Percentiles rank a stretch among this genome's conserved stretches.
These are phyloP conservation scores for Eretmochelys imbricata DNA, from an alignment of 2,113 vertebrate genomes.

Conservation along the genomic window DNA sequence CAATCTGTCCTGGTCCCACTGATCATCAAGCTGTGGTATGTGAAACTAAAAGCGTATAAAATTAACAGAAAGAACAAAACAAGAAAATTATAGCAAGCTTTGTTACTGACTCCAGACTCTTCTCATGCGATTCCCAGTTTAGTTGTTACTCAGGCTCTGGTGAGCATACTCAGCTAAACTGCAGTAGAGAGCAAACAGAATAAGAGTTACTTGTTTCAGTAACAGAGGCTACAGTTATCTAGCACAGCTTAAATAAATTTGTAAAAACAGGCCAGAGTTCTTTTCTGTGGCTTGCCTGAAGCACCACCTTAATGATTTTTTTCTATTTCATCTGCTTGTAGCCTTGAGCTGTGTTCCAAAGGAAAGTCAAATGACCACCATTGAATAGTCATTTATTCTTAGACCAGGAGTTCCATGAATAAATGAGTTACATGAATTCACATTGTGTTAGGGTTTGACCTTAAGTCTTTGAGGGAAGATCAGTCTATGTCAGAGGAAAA, in stretches of 20 bases:
- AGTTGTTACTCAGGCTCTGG: background rate
- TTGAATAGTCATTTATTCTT: background rate
- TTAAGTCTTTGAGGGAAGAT: background rate
- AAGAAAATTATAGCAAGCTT: background rate
- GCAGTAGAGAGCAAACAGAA: background rate
- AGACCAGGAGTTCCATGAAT: background rate
- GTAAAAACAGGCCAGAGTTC: background rate
- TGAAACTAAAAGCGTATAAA: background rate
- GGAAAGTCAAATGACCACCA: constrained; percentile 6
- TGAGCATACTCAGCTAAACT: background rate
- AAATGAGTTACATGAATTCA: background rate
- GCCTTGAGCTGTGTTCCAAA: background rate
- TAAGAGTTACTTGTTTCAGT: constrained; percentile 26
- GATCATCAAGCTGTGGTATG: background rate
- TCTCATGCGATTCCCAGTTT: background rate
- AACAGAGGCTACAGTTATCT: background rate
- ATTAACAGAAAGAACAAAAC: background rate
- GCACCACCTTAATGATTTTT: background rate
- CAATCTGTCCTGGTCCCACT: background rate
- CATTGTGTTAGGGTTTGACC: background rate
- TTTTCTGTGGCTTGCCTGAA: background rate
- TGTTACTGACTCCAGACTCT: background rate
- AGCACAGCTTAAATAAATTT: background rate
- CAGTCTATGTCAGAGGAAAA: constrained; percentile 1
- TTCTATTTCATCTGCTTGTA: background rate